Evolutionary conservation across 30 jellyfish, hydroid and myxozoan species (phyloP).

Genomic region (Pelagia noctiluca): DNA sequence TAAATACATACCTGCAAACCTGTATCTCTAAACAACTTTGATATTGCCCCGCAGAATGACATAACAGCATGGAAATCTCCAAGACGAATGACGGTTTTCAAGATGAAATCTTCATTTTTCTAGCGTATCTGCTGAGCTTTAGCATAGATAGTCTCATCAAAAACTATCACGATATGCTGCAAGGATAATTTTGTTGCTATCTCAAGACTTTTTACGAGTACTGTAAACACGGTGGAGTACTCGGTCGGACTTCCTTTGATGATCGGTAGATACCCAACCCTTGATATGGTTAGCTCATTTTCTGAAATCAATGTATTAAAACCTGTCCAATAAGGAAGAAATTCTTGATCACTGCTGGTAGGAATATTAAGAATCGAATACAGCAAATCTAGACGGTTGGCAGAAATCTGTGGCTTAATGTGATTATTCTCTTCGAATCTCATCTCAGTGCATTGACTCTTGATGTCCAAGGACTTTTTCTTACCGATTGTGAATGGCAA

Average conservation of each 20-base stretch:
- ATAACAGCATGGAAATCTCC: conserved; percentile 5
- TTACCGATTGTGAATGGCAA: conserved; percentile 5
- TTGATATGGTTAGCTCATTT: conserved; percentile 2
- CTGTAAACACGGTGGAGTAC: conserved; percentile 1
- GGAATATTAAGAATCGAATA: no score
- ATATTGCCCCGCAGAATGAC: conserved; percentile 4
- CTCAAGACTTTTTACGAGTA: conserved; percentile 3
- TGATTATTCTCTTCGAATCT: conserved; percentile 2
- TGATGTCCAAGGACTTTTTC: conserved; percentile 5
- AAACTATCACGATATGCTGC: conserved; percentile 1
- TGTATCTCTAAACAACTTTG: background rate
- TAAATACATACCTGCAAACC: conserved; percentile 3
- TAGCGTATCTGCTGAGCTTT: conserved; percentile 4
- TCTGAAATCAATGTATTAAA: no score
- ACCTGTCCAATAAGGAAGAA: no score
- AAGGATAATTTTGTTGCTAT: conserved; percentile 1
- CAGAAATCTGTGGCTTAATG: conserved; percentile 5
- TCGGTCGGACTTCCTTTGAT: conserved; percentile 47
- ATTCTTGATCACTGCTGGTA: no score
- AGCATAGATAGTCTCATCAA: conserved; percentile 1
- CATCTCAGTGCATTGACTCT: conserved; percentile 6
- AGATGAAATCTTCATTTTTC: conserved; percentile 1
- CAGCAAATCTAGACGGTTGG: conserved; percentile 10
- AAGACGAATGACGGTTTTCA: conserved; percentile 2
- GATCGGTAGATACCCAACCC: conserved; percentile 38